Conservation (phyloP, 1,140 invertebrate genomes). For the Dreissena rostriformis region DNA sequence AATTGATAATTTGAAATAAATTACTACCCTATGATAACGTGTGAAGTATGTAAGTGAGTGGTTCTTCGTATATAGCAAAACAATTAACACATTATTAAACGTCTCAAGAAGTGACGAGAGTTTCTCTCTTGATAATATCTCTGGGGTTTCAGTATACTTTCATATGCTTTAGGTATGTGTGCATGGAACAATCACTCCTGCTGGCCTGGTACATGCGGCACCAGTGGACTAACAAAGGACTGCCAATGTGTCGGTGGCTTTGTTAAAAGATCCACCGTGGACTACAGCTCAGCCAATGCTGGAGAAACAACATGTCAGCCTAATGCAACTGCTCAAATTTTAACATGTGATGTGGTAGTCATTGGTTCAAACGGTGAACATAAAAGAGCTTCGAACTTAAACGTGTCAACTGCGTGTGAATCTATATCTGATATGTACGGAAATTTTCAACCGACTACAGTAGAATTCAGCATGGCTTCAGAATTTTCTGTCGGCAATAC, state of each 20-base stretch:
- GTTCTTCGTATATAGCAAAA: no score
- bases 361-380: constrained; percentile 4
- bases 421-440: constrained; percentile 18
- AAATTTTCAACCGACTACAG: constrained; percentile 21
- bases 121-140: no score
- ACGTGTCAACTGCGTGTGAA: not conserved
- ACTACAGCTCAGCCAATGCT: no score
- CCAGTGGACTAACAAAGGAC: not conserved
- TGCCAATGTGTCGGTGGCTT: constrained; percentile 15
- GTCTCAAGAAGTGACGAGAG: no score
- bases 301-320: constrained; percentile 7
- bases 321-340: not conserved
- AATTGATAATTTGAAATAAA: no score
- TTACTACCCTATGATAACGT: no score
- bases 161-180: constrained; percentile 14
- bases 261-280: no score
- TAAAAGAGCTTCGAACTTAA: not conserved
- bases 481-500: not conserved
- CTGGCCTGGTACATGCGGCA: constrained; percentile 17
- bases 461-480: constrained; percentile 8
- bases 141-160: no score
- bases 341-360: not conserved
- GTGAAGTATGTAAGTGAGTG: no score
- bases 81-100: no score
- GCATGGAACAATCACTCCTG: constrained; percentile 4